Conservation (phyloP, 2,797 vertebrate species). For the Xenops minutus region DNA sequence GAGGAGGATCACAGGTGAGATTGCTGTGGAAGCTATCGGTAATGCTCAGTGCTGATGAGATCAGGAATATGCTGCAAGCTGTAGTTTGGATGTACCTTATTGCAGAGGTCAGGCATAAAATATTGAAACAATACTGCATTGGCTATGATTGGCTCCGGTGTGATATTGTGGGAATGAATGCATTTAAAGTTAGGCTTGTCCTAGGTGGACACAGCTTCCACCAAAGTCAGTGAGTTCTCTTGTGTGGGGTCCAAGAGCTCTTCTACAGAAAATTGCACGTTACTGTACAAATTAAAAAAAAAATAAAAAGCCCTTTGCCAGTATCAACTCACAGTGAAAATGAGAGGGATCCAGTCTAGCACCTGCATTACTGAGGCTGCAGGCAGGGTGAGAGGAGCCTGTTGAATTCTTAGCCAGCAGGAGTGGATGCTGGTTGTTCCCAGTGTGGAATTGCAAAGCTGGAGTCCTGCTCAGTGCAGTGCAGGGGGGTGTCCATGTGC, state of each 20-base stretch:
- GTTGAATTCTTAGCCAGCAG: not conserved
- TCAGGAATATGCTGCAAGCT: not conserved
- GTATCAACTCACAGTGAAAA: not conserved
- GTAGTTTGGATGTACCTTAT: not conserved
- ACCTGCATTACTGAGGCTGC: rapidly evolving
- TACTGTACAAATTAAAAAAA: not conserved
- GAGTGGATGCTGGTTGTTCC: not conserved
- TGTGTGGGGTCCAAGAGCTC: not conserved
- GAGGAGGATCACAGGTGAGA: not conserved
- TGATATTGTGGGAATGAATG: not conserved
- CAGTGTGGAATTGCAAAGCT: not conserved
- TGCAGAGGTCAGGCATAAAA: not conserved
- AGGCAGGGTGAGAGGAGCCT: not conserved
- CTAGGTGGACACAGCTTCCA: not conserved
- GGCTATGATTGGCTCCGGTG: rapidly evolving
- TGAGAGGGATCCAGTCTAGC: not conserved
- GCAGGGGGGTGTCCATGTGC: not conserved
- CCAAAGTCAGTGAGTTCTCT: not conserved
- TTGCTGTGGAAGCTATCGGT: not conserved
- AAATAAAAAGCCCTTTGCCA: not conserved
- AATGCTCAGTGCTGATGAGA: not conserved
- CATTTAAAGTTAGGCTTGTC: not conserved
- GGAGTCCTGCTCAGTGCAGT: rapidly evolving
- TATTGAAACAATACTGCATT: not conserved
- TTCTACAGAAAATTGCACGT: not conserved